Evolutionary conservation across 64 coral and sea anemone genomes (phyloP).

Genomic region (Cladopsammia gracilis): DNA sequence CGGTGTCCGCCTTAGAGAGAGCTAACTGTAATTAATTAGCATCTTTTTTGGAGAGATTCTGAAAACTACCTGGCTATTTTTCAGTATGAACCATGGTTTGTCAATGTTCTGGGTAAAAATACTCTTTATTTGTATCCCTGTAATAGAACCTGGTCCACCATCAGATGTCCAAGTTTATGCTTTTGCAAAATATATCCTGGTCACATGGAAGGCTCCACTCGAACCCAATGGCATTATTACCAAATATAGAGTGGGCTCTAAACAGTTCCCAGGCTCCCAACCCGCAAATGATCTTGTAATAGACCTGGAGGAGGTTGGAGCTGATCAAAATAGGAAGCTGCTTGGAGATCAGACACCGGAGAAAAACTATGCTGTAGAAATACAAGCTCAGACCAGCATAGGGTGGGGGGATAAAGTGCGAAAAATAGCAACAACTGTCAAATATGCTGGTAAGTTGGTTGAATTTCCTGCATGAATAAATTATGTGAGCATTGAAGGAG

Average conservation of each 20-base stretch:
- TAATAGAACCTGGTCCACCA: conserved; percentile 42
- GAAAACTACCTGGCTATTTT: too few species aligned
- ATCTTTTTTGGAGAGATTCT: too few species aligned
- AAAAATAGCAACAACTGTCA: neutral
- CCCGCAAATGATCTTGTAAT: neutral
- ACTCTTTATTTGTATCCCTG: too few species aligned
- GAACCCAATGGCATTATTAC: conserved; percentile 67
- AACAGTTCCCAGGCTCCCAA: neutral
- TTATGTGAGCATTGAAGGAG: too few species aligned
- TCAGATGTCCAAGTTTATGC: conserved; percentile 25
- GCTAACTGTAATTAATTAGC: too few species aligned
- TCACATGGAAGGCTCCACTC: conserved; percentile 29
- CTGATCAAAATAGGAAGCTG: neutral
- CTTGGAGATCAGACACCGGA: neutral
- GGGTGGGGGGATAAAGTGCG: conserved; percentile 7
- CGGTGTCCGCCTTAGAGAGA: too few species aligned
- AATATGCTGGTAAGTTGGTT: conserved; percentile 2
- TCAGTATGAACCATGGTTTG: too few species aligned
- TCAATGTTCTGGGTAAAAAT: too few species aligned
- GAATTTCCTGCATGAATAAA: too few species aligned
- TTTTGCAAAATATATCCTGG: conserved; percentile 69
- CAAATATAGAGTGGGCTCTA: conserved; percentile 21
- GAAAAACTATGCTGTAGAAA: conserved; percentile 46
- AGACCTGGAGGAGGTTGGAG: neutral
- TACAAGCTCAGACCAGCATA: conserved; percentile 11